phyloP scores from a whole-genome alignment of 2,888 invertebrate species.

The Drosophila monieri region DNA sequence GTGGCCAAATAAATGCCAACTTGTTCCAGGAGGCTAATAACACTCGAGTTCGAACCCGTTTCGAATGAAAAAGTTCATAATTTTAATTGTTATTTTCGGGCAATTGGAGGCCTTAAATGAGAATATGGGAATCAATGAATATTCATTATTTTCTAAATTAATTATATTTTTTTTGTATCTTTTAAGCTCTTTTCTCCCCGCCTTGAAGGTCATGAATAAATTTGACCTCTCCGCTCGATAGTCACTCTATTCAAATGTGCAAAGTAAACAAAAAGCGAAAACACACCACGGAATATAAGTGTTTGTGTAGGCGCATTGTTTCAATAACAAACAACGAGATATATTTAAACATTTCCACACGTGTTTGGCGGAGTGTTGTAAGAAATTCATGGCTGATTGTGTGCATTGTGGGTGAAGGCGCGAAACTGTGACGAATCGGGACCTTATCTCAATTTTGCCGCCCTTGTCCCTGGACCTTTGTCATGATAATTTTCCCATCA shows the following conservation, averaged over 20 bases:
- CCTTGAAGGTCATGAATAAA: constrained; percentile 33
- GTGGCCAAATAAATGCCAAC: constrained; percentile 2
- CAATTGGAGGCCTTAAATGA: not conserved
- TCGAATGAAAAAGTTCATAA: not conserved
- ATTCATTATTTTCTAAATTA: constrained; percentile 5
- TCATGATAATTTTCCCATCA: constrained; percentile 6
- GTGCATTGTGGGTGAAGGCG: constrained; percentile 20
- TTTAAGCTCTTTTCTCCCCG: constrained; percentile 8
- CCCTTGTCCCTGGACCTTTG: constrained; percentile 27
- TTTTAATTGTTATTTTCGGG: not conserved
- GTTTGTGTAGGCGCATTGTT: constrained; percentile 37
- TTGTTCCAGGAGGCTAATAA: constrained; percentile 2
- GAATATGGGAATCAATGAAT: not conserved
- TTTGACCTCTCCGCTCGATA: constrained; percentile 29
- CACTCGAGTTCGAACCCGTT: not conserved
- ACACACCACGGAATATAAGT: constrained; percentile 19
- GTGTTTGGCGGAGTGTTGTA: constrained; percentile 6
- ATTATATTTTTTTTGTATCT: not conserved
- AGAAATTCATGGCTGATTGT: not conserved
- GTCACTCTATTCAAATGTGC: constrained; percentile 33
- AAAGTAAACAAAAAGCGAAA: constrained; percentile 46
- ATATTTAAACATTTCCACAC: constrained; percentile 44
- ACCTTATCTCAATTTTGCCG: constrained; percentile 43
- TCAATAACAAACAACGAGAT: constrained; percentile 46
- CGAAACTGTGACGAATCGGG: constrained; percentile 47